A percentile compares a stretch with the other conserved stretches of the same genome.
Conservation (phyloP, 2,113 vertebrate genomes). For the Semicossyphus pulcher region DNA sequence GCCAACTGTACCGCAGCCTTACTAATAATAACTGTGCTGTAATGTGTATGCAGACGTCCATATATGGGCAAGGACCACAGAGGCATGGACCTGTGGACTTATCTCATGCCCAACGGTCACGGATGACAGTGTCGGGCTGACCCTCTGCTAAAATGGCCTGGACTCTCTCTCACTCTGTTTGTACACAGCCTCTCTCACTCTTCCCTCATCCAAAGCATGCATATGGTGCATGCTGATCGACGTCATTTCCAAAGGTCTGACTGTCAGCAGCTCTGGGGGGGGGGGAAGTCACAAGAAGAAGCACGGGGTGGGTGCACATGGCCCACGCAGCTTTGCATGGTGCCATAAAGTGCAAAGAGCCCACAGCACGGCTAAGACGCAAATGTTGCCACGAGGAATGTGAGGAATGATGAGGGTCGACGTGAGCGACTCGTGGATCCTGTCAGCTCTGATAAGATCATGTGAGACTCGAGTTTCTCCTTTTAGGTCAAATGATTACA, state of each 20-base stretch:
- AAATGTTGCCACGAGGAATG: conserved; percentile 68
- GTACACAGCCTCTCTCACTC: conserved; percentile 1
- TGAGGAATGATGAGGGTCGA: conserved; percentile 56
- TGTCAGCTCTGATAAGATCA: conserved; percentile 68
- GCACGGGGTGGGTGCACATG: not conserved
- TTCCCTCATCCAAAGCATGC: not conserved
- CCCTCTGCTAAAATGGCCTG: conserved; percentile 59
- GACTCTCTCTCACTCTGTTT: conserved; percentile 26
- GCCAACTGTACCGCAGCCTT: conserved; percentile 27
- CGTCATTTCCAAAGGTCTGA: conserved; percentile 57
- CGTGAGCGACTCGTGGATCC: conserved; percentile 66
- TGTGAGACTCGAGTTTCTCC: conserved; percentile 37
- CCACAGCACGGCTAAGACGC: conserved; percentile 7
- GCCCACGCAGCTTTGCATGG: conserved; percentile 4
- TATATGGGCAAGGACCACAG: conserved; percentile 69
- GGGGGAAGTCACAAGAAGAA: conserved; percentile 53
- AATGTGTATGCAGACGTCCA: conserved; percentile 67
- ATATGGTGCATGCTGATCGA: conserved; percentile 8
- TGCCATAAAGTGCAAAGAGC: conserved; percentile 22
- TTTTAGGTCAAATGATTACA: conserved; percentile 59
- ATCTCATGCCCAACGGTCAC: conserved; percentile 62
- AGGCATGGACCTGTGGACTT: conserved; percentile 47
- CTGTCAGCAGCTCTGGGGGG: conserved; percentile 47
- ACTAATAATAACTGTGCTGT: conserved; percentile 70
- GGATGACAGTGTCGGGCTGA: conserved; percentile 70